Evolutionary conservation across 2,888 invertebrate species (phyloP), one percentile per base, ranked within the genome.

Genomic region (Pollenia amentaria): DNA sequence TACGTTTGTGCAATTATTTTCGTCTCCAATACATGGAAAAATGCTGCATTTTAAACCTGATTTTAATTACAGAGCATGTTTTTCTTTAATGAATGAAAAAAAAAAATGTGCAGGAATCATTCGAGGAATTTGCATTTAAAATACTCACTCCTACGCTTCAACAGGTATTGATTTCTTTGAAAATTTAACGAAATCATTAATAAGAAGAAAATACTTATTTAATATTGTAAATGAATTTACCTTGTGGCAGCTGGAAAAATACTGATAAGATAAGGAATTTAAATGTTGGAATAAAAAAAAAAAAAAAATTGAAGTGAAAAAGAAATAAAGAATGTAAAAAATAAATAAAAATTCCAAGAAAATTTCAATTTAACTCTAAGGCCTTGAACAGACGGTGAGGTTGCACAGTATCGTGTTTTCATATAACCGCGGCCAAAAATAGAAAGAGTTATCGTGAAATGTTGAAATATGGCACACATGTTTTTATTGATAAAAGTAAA

Each of bases 131-230:
- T 76, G 10, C 40, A 64, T 42, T 48, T 18, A 16, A 18, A 48
- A 14, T 16, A 40, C 38, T 6, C 9, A 16, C 1, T 16, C 2
- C 18, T 16, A 21, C 55, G 2, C 65, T 55, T 12, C 29, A 10
- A 6, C 21, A 38, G 16, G 12, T 12, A 76, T 29, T 44, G 67
- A 67, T 67, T 57, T 57, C 14, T 55, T 42, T 48, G 29, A 11
- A 57, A 67, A 44, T 76, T 29, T 57, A 70, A 77, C 46, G 46
- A 65, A 77, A 77, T 77, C 18, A 57, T 77, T 57, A 67, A 18
- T 16, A 77, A 29, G 55, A 55, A 38, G 16, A 29, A 67, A 55
- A 38, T 67, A 67, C 14, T 67, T 67, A 38, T 55, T 16, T 14
- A 0, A 38, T 29, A 18, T 62, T 60, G 9, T 18, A 67, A 57